Evolutionary conservation across 2,888 invertebrate species (phyloP).

Genomic region (Sesamia inferens): DNA sequence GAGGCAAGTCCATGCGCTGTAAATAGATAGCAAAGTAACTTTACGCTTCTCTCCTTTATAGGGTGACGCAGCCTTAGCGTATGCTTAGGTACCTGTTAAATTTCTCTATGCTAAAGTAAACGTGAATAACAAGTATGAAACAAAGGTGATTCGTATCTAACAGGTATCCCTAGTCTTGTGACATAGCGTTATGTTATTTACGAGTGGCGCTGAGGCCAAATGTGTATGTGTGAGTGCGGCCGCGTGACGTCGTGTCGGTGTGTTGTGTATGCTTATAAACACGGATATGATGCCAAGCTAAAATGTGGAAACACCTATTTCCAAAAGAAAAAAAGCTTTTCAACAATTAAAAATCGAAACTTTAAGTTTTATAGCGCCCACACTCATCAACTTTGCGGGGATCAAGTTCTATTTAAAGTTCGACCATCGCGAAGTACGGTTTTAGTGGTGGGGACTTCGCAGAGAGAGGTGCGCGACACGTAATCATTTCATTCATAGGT

Average conservation of each 20-base stretch:
- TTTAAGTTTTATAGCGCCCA: slow-evolving; percentile 48
- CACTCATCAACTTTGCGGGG: slow-evolving; percentile 75
- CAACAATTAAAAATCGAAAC: slow-evolving; percentile 27
- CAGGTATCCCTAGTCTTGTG: slow-evolving; percentile 68
- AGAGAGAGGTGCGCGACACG: slow-evolving; percentile 54
- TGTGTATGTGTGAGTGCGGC: slow-evolving; percentile 76
- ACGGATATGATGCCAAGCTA: slow-evolving; percentile 76
- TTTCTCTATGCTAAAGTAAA: slow-evolving; percentile 23
- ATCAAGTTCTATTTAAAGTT: slow-evolving; percentile 79
- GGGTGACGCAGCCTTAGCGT: slow-evolving; percentile 7
- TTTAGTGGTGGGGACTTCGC: slow-evolving; percentile 72
- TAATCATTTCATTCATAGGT: slow-evolving; percentile 73
- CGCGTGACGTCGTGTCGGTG: slow-evolving; percentile 84
- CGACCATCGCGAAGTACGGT: slow-evolving; percentile 84
- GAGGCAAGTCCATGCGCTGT: slow-evolving; percentile 40
- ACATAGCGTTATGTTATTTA: slow-evolving; percentile 69
- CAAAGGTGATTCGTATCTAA: slow-evolving; percentile 56
- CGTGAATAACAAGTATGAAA: slow-evolving; percentile 47
- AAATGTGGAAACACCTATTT: slow-evolving; percentile 68
- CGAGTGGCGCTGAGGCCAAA: slow-evolving; percentile 82
- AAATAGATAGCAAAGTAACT: slow-evolving; percentile 31
- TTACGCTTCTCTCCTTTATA: slow-evolving; percentile 7
- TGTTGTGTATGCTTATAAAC: slow-evolving; percentile 79
- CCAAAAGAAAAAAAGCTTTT: slow-evolving; percentile 60
- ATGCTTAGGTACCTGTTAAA: slow-evolving; percentile 13